A percentile compares a stretch with the other conserved stretches of the same genome.
phyloP scores from a whole-genome alignment of 2,797 vertebrate species.

The Meriones psammophilus region DNA sequence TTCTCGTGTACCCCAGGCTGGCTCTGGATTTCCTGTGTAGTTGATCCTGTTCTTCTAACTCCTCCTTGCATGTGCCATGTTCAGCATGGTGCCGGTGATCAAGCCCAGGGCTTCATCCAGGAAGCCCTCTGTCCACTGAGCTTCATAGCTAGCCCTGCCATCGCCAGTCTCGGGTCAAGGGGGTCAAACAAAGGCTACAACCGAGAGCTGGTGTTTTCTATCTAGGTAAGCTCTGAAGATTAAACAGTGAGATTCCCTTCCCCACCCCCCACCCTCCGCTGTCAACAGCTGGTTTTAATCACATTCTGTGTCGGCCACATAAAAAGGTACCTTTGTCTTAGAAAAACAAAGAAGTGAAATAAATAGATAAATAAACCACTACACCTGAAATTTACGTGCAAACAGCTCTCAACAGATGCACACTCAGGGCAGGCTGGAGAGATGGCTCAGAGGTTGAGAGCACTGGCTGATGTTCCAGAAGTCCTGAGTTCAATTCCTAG shows the following conservation, averaged over 20 bases:
- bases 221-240: not conserved
- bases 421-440: too few relatives aligned
- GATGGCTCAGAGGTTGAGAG: too few relatives aligned
- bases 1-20: not conserved
- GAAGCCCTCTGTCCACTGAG: not conserved
- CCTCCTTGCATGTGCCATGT: too few relatives aligned
- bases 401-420: not conserved
- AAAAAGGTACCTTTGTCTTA: not conserved
- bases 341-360: not conserved
- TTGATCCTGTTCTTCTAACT: not conserved
- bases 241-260: not conserved
- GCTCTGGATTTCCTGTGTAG: not conserved
- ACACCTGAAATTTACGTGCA: not conserved
- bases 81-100: not conserved
- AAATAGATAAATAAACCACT: not conserved
- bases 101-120: not conserved
- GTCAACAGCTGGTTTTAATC: not conserved
- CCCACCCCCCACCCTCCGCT: too few relatives aligned
- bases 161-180: not conserved
- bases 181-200: not conserved
- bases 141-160: too few relatives aligned
- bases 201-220: not conserved
- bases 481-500: too few relatives aligned
- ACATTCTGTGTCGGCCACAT: not conserved
- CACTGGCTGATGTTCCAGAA: too few relatives aligned